A percentile compares a stretch with the other conserved stretches of the same genome.
phyloP scores from a whole-genome alignment of 2,888 invertebrate genomes.

The Leucophenga montana region DNA sequence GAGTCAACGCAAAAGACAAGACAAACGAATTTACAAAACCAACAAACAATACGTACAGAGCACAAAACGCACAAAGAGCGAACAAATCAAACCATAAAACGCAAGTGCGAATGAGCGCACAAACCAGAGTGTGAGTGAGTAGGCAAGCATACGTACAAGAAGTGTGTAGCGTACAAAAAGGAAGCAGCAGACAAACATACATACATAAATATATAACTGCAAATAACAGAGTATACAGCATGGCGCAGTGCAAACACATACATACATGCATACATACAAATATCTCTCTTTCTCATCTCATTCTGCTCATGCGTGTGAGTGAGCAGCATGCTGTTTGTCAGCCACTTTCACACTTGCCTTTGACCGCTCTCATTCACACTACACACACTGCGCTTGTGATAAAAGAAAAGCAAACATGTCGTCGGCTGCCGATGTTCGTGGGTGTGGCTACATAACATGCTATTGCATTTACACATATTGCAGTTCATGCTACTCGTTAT shows the following conservation, averaged over 20 bases:
- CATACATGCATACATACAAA: background rate
- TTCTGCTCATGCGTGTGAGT: background rate
- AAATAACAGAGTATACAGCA: conserved; percentile 12
- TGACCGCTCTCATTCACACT: conserved; percentile 18
- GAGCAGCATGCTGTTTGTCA: background rate
- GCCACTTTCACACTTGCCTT: conserved; percentile 11
- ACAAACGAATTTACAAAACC: conserved; percentile 44
- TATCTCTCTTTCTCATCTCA: background rate
- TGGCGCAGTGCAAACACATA: conserved; percentile 16
- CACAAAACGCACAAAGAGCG: background rate
- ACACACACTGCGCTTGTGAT: conserved; percentile 7
- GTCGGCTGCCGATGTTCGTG: conserved; percentile 10
- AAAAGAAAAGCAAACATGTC: conserved; percentile 25
- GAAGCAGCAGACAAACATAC: conserved; percentile 4
- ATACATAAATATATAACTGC: background rate
- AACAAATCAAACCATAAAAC: background rate
- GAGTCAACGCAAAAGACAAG: conserved; percentile 53
- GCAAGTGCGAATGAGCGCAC: background rate
- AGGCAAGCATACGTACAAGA: too few species aligned
- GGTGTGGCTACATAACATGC: conserved; percentile 48
- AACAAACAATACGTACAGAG: conserved; percentile 29
- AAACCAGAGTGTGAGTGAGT: background rate
- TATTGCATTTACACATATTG: conserved; percentile 4
- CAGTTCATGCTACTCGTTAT: background rate
- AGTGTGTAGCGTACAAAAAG: background rate